A percentile compares a stretch with the other conserved stretches of the same genome.
Evolutionary conservation across 2,797 vertebrate genomes (phyloP).

Genomic region (Gila robusta): DNA sequence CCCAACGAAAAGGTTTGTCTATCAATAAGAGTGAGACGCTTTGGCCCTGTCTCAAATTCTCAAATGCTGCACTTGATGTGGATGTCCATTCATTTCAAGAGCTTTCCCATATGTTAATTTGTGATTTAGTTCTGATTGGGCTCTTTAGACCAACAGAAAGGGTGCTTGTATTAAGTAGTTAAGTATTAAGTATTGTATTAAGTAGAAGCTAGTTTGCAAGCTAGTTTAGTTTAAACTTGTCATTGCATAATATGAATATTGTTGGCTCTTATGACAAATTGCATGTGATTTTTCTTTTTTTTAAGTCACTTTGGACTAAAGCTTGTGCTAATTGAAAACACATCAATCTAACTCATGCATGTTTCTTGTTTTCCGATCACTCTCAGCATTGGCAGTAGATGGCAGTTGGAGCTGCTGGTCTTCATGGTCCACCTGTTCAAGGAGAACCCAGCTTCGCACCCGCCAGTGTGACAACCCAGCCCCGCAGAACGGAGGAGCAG

Average conservation of each 20-base stretch:
- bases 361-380: constrained; percentile 12
- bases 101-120: too few relatives aligned
- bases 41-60: too few relatives aligned
- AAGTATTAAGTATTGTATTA: too few relatives aligned
- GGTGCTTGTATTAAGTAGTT: too few relatives aligned
- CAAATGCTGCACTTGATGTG: too few relatives aligned
- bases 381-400: constrained; percentile 79
- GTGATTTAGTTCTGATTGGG: too few relatives aligned
- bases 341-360: neutral
- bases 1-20: constrained; percentile 66
- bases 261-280: neutral
- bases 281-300: neutral
- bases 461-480: constrained; percentile 87
- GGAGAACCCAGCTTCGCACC: constrained; percentile 75
- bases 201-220: neutral
- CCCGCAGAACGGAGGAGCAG: constrained; percentile 75
- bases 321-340: neutral
- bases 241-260: neutral
- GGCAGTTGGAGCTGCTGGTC: constrained; percentile 94
- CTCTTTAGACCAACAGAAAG: too few relatives aligned
- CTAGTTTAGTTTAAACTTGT: neutral
- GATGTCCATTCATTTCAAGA: too few relatives aligned
- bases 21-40: neutral
- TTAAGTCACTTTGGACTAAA: neutral
- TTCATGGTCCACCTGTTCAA: constrained; percentile 83